Percentiles rank a stretch among this genome's conserved stretches.
phyloP scores from a whole-genome alignment of 2,797 vertebrate genomes.

The Iguana delicatissima region DNA sequence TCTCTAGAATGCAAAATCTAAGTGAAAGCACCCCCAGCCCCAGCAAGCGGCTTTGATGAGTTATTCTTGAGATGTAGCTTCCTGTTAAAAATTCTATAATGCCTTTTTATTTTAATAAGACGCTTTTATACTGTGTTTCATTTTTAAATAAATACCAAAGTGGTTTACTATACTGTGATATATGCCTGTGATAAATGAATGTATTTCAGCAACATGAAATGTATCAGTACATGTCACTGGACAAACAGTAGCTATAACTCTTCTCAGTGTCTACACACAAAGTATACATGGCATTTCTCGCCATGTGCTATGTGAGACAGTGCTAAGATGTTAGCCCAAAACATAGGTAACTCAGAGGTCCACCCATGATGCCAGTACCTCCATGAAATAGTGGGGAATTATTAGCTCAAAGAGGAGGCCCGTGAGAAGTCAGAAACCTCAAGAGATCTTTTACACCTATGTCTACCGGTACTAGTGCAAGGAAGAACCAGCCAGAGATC shows the following conservation, averaged over 20 bases:
- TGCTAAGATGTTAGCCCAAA: not conserved
- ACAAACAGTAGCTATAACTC: not conserved
- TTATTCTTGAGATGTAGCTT: not conserved
- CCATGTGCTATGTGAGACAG: not conserved
- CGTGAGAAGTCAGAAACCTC: too few relatives aligned
- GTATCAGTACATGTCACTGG: not conserved
- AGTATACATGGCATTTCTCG: not conserved
- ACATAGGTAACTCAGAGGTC: too few relatives aligned
- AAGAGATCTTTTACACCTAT: too few relatives aligned
- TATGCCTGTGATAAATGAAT: not conserved
- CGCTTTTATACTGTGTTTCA: too few relatives aligned
- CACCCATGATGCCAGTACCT: too few relatives aligned
- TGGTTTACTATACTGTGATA: not conserved
- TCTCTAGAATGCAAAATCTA: not conserved
- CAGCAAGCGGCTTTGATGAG: not conserved
- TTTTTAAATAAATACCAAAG: too few relatives aligned
- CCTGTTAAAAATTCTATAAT: not conserved
- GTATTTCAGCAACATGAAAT: not conserved
- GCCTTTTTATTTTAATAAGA: not conserved
- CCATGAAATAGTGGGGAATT: too few relatives aligned
- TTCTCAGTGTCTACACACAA: not conserved
- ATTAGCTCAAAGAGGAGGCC: too few relatives aligned
- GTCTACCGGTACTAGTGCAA: too few relatives aligned
- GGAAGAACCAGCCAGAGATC: too few relatives aligned
- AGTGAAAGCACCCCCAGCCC: not conserved